Percentiles rank a stretch among this genome's conserved stretches.
These are phyloP conservation scores for Ophioderma brevispina DNA, from an alignment of 35 echinoderm and acorn worm species.

Conservation along the genomic window DNA sequence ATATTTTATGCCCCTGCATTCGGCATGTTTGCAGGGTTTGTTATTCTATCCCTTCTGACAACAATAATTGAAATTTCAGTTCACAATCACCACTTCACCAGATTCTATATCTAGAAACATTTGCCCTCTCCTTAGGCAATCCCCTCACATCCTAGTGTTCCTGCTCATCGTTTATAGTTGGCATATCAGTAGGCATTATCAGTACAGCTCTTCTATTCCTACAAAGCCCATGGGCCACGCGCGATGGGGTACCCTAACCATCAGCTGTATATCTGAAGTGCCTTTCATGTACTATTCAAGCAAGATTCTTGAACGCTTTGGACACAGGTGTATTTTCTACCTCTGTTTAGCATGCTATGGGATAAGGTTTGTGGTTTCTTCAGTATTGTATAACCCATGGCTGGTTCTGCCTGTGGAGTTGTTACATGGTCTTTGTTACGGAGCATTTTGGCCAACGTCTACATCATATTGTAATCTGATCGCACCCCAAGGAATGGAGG, in stretches of 20 bases:
- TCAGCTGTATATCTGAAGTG: conserved; percentile 84
- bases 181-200: conserved; percentile 83
- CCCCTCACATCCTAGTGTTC: conserved; percentile 68
- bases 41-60: neutral
- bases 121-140: conserved; percentile 32
- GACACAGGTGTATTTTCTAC: conserved; percentile 72
- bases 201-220: conserved; percentile 77
- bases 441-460: conserved; percentile 82
- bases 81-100: conserved; percentile 21
- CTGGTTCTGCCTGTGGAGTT: conserved; percentile 88
- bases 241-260: conserved; percentile 82
- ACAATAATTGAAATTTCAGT: conserved; percentile 14
- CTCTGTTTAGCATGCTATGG: conserved; percentile 75
- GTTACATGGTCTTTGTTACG: conserved; percentile 92
- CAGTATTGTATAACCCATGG: conserved; percentile 75
- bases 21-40: conserved; percentile 29
- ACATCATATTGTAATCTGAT: conserved; percentile 77
- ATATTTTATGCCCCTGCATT: conserved; percentile 48
- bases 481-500: conserved; percentile 87
- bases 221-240: conserved; percentile 56
- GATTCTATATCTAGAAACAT: conserved; percentile 33
- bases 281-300: conserved; percentile 85
- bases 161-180: conserved; percentile 65
- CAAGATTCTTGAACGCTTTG: conserved; percentile 53
- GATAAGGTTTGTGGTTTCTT: conserved; percentile 85